Evolutionary conservation across 2,797 vertebrate species (phyloP).

Genomic region (Petrocephalus schoutedeni): DNA sequence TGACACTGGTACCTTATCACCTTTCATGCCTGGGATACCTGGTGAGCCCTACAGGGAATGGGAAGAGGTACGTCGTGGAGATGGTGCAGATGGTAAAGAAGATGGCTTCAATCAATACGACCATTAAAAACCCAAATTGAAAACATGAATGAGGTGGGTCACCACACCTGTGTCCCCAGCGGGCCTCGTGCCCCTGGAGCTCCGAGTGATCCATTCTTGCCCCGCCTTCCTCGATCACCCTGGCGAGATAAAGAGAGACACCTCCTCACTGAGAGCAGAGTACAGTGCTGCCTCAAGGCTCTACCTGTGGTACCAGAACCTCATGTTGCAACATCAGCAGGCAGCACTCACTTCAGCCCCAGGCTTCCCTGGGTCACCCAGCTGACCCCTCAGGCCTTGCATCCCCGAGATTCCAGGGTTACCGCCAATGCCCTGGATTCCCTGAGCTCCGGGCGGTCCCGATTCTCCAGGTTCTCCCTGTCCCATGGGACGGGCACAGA

Average conservation of each 20-base stretch:
- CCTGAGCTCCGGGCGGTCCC: conserved; percentile 76
- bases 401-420: conserved; percentile 67
- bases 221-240: conserved; percentile 75
- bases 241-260: conserved; percentile 38
- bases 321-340: background rate
- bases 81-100: background rate
- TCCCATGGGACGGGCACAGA: background rate
- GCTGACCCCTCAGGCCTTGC: conserved; percentile 62
- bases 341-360: conserved; percentile 64
- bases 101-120: background rate
- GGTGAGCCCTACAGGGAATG: conserved; percentile 56
- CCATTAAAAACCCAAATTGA: background rate
- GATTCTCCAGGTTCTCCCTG: conserved; percentile 77
- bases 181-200: conserved; percentile 56
- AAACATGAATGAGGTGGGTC: background rate
- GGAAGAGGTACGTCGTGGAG: background rate
- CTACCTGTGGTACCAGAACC: background rate
- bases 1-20: conserved; percentile 65
- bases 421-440: conserved; percentile 78
- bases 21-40: conserved; percentile 67
- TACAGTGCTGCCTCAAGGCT: background rate
- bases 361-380: conserved; percentile 61
- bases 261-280: background rate
- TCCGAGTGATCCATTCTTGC: conserved; percentile 70
- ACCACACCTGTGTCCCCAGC: conserved; percentile 62